Conservation (phyloP, 2,113 vertebrate species). For the Eulemur macaco region DNA sequence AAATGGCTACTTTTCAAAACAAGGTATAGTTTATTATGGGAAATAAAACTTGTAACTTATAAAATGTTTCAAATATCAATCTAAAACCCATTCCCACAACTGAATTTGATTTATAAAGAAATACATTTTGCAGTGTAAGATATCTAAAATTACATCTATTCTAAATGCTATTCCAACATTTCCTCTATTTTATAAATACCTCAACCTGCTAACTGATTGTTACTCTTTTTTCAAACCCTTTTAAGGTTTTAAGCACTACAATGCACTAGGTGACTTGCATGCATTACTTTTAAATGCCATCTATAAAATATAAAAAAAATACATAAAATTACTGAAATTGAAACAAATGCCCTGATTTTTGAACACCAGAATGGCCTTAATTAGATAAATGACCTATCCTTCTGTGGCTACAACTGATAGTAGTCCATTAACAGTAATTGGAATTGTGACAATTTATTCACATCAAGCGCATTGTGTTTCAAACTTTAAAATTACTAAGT, state of each 20-base stretch:
- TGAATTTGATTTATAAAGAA: neutral
- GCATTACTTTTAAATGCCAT: constrained; percentile 32
- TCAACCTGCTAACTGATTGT: constrained; percentile 9
- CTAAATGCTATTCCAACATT: neutral
- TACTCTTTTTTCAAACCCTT: neutral
- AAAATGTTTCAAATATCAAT: neutral
- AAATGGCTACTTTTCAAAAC: neutral
- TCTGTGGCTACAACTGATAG: neutral
- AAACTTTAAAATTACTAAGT: constrained; percentile 42
- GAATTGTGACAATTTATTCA: neutral
- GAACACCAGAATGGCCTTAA: constrained; percentile 34
- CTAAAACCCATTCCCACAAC: neutral
- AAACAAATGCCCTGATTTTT: neutral
- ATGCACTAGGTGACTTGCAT: neutral
- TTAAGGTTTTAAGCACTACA: neutral
- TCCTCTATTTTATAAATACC: neutral
- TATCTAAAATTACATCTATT: neutral
- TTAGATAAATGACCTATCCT: constrained; percentile 28
- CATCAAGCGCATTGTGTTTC: neutral
- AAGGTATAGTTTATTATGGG: neutral
- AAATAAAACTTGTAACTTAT: neutral
- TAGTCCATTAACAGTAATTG: constrained; percentile 51
- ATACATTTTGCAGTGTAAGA: neutral
- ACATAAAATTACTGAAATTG: constrained; percentile 4
- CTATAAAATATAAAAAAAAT: constrained; percentile 42